phyloP scores from a whole-genome alignment of 2,888 invertebrate species.

The Phengaris alcon region DNA sequence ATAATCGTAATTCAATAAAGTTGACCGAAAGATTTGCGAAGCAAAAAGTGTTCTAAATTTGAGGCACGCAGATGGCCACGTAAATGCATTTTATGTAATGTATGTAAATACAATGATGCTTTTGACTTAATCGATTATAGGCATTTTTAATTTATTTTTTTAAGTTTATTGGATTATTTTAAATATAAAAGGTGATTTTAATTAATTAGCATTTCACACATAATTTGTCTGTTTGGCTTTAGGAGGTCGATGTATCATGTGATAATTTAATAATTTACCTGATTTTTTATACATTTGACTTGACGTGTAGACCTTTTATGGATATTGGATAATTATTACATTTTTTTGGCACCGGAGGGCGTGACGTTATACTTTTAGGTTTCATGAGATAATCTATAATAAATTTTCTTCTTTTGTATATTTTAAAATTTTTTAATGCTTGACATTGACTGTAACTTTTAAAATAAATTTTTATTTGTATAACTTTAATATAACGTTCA shows the following conservation, averaged over 20 bases:
- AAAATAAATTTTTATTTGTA: neutral
- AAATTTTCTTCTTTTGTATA: too few relatives aligned
- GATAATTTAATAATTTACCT: constrained; percentile 10
- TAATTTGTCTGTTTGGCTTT: constrained; percentile 1
- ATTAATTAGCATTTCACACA: neutral
- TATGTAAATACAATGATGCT: neutral
- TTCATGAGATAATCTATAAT: neutral
- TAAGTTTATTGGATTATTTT: neutral
- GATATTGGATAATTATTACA: neutral
- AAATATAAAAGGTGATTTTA: neutral
- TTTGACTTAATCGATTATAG: neutral
- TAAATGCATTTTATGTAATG: neutral
- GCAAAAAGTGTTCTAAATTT: constrained; percentile 4
- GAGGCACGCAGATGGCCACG: neutral
- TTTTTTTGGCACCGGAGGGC: neutral
- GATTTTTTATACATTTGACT: neutral
- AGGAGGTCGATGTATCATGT: constrained; percentile 5
- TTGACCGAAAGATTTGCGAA: neutral
- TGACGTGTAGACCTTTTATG: neutral
- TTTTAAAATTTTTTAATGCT: too few relatives aligned
- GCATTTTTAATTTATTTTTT: neutral
- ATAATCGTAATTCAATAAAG: neutral
- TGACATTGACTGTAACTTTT: too few relatives aligned
- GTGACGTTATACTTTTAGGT: neutral
- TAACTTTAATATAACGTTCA: neutral